Percentiles rank a stretch among this genome's conserved stretches.
phyloP scores from a whole-genome alignment of 2,113 vertebrate species.

The Clarias magur region DNA sequence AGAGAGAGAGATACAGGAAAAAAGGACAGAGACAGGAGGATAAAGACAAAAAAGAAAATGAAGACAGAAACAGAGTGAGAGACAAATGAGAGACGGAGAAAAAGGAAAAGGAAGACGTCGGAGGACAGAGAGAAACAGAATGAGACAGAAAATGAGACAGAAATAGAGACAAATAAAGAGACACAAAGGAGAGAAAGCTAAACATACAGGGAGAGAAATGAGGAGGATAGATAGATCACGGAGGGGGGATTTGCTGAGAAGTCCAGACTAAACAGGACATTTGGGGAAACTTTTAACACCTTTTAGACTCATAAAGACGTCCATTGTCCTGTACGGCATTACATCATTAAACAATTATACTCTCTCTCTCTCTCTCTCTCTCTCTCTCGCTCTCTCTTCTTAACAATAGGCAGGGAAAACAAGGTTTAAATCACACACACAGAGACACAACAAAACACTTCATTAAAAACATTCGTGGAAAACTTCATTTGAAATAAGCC shows the following conservation, averaged over 20 bases:
- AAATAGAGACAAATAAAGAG: background rate
- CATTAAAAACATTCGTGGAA: slow-evolving; percentile 9
- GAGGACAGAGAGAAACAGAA: background rate
- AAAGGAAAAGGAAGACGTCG: background rate
- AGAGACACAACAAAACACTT: background rate
- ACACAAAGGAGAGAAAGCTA: background rate
- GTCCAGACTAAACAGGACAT: slow-evolving; percentile 52
- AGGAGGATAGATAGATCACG: background rate
- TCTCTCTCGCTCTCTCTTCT: slow-evolving; percentile 55
- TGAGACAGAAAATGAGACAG: background rate
- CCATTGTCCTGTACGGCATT: slow-evolving; percentile 52
- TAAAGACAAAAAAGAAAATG: background rate
- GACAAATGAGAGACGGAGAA: background rate
- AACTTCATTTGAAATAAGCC: background rate
- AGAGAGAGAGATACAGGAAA: background rate
- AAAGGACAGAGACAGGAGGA: no score
- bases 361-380: slow-evolving; percentile 57
- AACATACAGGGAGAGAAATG: no score
- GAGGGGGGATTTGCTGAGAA: slow-evolving; percentile 7
- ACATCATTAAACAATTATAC: slow-evolving; percentile 41
- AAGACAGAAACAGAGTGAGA: background rate
- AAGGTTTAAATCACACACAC: background rate
- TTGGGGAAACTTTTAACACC: slow-evolving; percentile 57
- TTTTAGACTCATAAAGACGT: slow-evolving; percentile 54
- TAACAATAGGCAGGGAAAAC: background rate